Base-by-base conservation (phyloP, 1,140 invertebrate genomes). In the Pseudomyrmex sp. region DNA sequence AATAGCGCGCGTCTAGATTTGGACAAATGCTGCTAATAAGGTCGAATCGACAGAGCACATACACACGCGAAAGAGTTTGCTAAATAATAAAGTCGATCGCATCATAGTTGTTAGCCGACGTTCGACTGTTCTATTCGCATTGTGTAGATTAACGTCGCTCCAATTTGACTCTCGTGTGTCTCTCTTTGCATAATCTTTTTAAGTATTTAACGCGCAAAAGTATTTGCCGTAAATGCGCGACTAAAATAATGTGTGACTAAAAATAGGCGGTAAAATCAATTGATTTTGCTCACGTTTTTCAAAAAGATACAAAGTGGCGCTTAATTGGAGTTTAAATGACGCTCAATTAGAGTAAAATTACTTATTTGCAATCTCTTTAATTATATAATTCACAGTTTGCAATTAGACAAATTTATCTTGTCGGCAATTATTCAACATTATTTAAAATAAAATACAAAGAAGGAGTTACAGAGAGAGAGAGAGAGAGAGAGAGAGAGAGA, bases 1-100 rank as follows among this genome's bases (percentile, higher is more conserved):
- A 86, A 89, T 89, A 88, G 70, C 80, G 87, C 73, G 87, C 73
- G 84, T 83, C 88, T 80, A 84, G 84, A 88, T 83, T 88, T 77
- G 82, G 82, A 68, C 61, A 35, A 35, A 35, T 54, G 15, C 48
- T 44, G 48, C 35, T 84, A 82, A 86, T 86, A 79, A 76, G 73
- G 46, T 23, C 76, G 48, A 63, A 13, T 20, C 56, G n/a, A 18
- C 15, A 10, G 46, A 48, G 20, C 61, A 54, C 73, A 48, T 18
- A 23, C 23, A 50, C 61, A 65, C n/a, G 59, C 46, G 15, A 63
- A 35, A 44, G 15, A 26, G 23, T 15, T 44, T 35, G 35, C 35
- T 12, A 35, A 66, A 86, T 72, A 88, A 75, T 66, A 87, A 35
- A 84, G 79, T 73, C 74, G 72, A 73, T 83, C 58, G 74, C 59